These are phyloP conservation scores for Helobdella robusta DNA, from an alignment of 2,888 invertebrate species.

Conservation along the genomic window DNA sequence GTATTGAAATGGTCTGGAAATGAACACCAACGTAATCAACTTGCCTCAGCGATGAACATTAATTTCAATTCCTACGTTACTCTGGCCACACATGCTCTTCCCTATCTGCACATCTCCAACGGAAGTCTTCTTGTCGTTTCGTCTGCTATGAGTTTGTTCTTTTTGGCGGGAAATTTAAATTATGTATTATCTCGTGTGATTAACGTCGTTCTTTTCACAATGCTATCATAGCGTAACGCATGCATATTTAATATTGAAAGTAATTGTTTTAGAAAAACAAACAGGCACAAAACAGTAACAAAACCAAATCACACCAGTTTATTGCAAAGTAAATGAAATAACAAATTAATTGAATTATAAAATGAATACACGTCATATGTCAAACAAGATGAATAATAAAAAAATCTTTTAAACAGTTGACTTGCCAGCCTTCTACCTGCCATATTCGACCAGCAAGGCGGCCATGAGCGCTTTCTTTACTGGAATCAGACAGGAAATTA, in stretches of 20 bases:
- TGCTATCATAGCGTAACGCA: no score
- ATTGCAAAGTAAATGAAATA: not conserved
- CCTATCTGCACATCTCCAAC: slow-evolving; percentile 20
- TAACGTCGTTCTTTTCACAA: no score
- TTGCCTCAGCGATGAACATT: slow-evolving; percentile 21
- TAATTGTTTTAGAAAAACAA: no score
- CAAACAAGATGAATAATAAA: no score
- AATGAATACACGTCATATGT: no score
- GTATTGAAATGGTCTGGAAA: slow-evolving; percentile 8
- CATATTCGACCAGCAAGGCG: slow-evolving; percentile 20
- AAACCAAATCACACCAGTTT: not conserved
- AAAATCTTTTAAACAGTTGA: slow-evolving; percentile 2
- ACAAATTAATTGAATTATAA: no score
- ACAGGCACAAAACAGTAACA: not conserved
- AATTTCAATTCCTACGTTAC: slow-evolving; percentile 25
- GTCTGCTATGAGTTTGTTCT: slow-evolving; percentile 11
- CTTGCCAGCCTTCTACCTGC: slow-evolving; percentile 14
- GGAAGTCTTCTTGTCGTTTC: slow-evolving; percentile 24
- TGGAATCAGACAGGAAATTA: slow-evolving; percentile 24
- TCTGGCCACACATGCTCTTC: slow-evolving; percentile 18
- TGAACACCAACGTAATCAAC: not conserved
- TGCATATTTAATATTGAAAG: no score
- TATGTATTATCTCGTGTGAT: no score
- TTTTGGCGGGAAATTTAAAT: no score
- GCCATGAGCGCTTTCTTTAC: slow-evolving; percentile 25